Evolutionary conservation across 2,888 invertebrate genomes (phyloP).

Genomic region (Luperina testacea): DNA sequence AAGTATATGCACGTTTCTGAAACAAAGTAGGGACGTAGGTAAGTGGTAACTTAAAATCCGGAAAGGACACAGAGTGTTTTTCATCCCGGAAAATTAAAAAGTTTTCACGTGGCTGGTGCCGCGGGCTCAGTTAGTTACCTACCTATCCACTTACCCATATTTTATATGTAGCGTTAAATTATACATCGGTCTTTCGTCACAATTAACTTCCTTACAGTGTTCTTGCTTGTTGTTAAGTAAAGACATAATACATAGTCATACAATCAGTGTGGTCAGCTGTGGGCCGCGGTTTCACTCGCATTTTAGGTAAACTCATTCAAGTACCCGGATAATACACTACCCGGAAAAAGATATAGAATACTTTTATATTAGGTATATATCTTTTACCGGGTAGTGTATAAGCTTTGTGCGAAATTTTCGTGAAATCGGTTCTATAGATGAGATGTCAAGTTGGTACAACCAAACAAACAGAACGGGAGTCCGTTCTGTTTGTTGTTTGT

Average conservation of each 20-base stretch:
- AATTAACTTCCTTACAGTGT: not conserved
- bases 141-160: slow-evolving; percentile 17
- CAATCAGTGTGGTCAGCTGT: not conserved
- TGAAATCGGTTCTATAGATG: not conserved
- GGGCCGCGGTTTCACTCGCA: not conserved
- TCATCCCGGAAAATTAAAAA: slow-evolving; percentile 54
- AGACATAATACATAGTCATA: not conserved
- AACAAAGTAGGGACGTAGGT: slow-evolving; percentile 15
- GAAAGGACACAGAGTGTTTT: slow-evolving; percentile 41
- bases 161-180: slow-evolving; percentile 26
- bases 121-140: slow-evolving; percentile 22
- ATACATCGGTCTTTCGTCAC: not conserved
- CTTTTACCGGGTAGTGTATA: not conserved
- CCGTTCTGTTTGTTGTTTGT: not conserved
- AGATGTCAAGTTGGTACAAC: not conserved
- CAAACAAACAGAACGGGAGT: not conserved
- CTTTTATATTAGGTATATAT: not conserved
- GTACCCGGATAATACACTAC: not conserved
- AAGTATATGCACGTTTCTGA: not conserved
- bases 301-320: not conserved
- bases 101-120: slow-evolving; percentile 29
- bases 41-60: slow-evolving; percentile 45
- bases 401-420: not conserved
- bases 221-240: not conserved
- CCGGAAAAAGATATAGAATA: not conserved